Evolutionary conservation across 2,797 vertebrate genomes (phyloP).

Genomic region (Falco concolor): DNA sequence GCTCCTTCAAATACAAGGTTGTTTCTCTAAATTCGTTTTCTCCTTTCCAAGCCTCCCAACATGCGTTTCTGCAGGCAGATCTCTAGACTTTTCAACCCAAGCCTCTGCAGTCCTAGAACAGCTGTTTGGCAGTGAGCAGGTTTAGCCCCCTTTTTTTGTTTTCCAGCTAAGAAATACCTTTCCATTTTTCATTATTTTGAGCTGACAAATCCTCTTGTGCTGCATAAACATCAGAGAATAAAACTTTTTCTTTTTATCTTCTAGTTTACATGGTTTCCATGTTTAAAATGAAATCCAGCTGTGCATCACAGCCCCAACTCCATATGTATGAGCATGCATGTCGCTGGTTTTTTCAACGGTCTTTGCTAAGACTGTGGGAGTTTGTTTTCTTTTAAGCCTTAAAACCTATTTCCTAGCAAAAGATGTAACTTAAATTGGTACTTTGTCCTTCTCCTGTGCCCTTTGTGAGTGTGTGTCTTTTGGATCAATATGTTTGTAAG

Average conservation of each 20-base stretch:
- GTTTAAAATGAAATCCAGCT: neutral
- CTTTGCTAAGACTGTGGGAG: neutral
- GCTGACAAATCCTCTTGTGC: neutral
- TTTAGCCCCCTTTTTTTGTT: neutral
- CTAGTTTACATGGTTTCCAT: neutral
- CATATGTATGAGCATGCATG: neutral
- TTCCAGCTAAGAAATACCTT: neutral
- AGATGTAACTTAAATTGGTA: neutral
- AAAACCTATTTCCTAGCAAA: neutral
- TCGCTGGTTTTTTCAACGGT: neutral
- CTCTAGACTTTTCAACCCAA: neutral
- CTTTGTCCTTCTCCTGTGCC: neutral
- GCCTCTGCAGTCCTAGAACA: neutral
- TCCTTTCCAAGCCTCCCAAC: neutral
- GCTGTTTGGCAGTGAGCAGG: neutral
- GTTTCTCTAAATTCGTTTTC: neutral
- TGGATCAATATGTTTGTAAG: constrained; percentile 4
- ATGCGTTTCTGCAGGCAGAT: neutral
- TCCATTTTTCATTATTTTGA: neutral
- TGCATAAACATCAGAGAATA: neutral
- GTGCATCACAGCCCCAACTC: neutral
- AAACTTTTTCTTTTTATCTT: neutral
- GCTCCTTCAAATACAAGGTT: neutral
- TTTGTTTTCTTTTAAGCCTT: neutral
- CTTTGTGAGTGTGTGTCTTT: neutral